phyloP scores from a whole-genome alignment of 2,113 vertebrate species.

The Cynoglossus semilaevis region DNA sequence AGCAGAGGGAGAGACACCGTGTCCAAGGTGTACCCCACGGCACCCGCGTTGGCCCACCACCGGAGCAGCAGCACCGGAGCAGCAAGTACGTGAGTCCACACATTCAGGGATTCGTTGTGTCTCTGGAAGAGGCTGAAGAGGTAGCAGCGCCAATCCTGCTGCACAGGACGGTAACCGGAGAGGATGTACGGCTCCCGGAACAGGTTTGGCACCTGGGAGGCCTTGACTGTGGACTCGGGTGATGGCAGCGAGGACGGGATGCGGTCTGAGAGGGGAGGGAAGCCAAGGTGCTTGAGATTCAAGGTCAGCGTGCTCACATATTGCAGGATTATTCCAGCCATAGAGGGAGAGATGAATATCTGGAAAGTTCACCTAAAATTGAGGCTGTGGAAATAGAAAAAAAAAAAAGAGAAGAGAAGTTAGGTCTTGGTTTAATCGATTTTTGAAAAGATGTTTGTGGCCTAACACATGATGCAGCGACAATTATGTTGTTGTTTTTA shows the following conservation, averaged over 20 bases:
- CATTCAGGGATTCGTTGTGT: conserved; percentile 91
- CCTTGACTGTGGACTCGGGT: conserved; percentile 75
- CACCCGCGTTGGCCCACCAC: conserved; percentile 79
- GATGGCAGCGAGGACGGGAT: conserved; percentile 72
- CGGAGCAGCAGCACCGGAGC: conserved; percentile 79
- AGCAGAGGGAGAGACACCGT: conserved; percentile 78
- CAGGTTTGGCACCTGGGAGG: conserved; percentile 82
- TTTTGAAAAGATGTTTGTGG: neutral
- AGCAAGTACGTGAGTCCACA: conserved; percentile 90
- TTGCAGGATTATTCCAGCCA: conserved; percentile 69
- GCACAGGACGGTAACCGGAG: conserved; percentile 83
- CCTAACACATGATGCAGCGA: too few relatives aligned
- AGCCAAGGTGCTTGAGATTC: conserved; percentile 75
- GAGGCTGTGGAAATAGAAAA: neutral
- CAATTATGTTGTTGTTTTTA: too few relatives aligned
- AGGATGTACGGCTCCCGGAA: conserved; percentile 91
- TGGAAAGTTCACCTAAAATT: neutral
- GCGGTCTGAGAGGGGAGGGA: conserved; percentile 76
- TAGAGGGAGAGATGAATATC: conserved; percentile 16
- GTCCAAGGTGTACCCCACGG: conserved; percentile 64
- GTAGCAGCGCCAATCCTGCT: conserved; percentile 88
- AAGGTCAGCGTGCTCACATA: conserved; percentile 80
- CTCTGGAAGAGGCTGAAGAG: conserved; percentile 90
- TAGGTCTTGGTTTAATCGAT: too few relatives aligned
- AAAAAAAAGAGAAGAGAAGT: neutral